Percentiles rank a stretch among this genome's conserved stretches.
phyloP scores from a whole-genome alignment of 23 tunicate genomes.

The Trididemnum nubilum region DNA sequence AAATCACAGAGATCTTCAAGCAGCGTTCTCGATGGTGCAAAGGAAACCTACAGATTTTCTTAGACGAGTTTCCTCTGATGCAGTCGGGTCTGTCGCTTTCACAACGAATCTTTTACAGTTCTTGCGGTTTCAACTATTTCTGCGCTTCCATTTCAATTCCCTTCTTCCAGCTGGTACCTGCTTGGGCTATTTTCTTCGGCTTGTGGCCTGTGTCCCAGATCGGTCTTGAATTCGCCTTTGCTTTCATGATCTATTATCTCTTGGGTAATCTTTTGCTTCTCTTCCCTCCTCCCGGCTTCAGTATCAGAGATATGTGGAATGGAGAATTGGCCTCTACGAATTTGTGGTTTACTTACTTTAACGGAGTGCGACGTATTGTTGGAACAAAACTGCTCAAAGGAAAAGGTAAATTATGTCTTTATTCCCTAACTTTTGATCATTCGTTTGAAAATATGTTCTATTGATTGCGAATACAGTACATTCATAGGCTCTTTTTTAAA shows the following conservation, averaged over 20 bases:
- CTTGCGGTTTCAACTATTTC: conserved; percentile 94
- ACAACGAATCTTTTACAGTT: conserved; percentile 92
- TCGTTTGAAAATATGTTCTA: no score
- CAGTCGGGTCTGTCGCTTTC: conserved; percentile 93
- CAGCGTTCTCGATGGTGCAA: conserved; percentile 97
- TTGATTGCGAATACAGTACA: no score
- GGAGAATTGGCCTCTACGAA: conserved; percentile 96
- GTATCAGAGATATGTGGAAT: conserved; percentile 95
- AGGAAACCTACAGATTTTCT: conserved; percentile 97
- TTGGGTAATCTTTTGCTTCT: conserved; percentile 86
- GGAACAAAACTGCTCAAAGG: conserved; percentile 88
- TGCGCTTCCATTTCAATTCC: conserved; percentile 95
- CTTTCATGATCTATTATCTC: conserved; percentile 85
- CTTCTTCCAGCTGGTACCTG: conserved; percentile 95
- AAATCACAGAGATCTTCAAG: conserved; percentile 94
- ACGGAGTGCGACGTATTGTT: conserved; percentile 93
- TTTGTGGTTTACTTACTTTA: conserved; percentile 95
- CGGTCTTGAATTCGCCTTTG: conserved; percentile 94
- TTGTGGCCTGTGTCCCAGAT: conserved; percentile 98
- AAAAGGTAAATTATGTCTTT: conserved; percentile 54
- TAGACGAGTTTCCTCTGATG: conserved; percentile 97
- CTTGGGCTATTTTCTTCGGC: conserved; percentile 98
- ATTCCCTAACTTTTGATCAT: no score
- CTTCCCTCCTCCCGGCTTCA: conserved; percentile 94
- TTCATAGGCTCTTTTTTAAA: no score